phyloP scores from a whole-genome alignment of 2,797 vertebrate genomes.

The Alosa sapidissima region DNA sequence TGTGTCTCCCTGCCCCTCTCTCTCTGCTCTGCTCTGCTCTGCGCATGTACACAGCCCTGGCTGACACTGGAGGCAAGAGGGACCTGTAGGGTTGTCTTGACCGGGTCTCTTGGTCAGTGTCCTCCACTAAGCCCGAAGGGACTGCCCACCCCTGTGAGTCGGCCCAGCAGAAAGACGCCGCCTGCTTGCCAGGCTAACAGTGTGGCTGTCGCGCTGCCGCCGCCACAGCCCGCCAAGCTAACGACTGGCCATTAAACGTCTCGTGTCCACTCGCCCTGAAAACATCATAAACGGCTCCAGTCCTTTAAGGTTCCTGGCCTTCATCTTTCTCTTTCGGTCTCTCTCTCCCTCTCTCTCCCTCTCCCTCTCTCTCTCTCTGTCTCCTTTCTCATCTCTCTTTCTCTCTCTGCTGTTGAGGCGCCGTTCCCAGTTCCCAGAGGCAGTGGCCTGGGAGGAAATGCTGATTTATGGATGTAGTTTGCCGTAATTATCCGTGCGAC shows the following conservation, averaged over 20 bases:
- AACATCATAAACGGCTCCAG: conserved; percentile 2
- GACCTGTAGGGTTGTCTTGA: background rate
- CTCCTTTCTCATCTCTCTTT: background rate
- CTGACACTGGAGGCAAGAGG: background rate
- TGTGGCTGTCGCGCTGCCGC: too few species aligned
- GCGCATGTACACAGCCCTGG: background rate
- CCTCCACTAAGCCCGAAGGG: background rate
- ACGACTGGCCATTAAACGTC: background rate
- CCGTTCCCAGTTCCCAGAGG: background rate
- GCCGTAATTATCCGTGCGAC: conserved; percentile 14
- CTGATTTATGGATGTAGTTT: conserved; percentile 3
- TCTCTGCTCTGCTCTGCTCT: too few species aligned
- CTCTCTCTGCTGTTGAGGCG: background rate
- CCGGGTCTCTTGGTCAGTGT: background rate
- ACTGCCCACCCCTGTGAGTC: background rate
- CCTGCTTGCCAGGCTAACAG: background rate
- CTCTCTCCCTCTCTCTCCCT: background rate
- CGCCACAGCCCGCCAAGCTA: background rate
- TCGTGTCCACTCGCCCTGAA: background rate
- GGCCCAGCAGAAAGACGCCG: background rate
- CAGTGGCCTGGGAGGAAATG: background rate
- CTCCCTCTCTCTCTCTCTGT: background rate
- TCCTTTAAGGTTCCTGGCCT: background rate
- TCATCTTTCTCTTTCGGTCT: background rate
- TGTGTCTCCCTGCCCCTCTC: background rate